phyloP scores from a whole-genome alignment of 2,797 vertebrate genomes.

The Microhierax caerulescens region DNA sequence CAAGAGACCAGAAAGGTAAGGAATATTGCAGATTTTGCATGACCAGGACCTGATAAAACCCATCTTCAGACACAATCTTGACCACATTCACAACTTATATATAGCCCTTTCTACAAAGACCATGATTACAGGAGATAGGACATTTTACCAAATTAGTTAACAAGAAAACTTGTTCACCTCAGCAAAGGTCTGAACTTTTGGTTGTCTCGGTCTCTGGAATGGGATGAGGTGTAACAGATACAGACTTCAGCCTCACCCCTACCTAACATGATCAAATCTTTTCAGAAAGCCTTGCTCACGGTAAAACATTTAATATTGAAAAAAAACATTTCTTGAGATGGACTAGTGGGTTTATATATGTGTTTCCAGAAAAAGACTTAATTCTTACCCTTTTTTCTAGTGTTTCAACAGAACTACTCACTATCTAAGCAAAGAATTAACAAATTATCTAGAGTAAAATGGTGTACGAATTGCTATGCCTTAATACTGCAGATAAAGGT shows the following conservation, averaged over 20 bases:
- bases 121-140: neutral
- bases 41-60: neutral
- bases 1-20: neutral
- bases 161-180: neutral
- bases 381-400: neutral
- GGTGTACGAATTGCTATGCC: neutral
- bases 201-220: neutral
- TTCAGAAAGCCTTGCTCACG: neutral
- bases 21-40: neutral
- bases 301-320: neutral
- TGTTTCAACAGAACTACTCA: neutral
- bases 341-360: neutral
- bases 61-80: neutral
- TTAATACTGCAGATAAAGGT: neutral
- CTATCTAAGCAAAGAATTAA: neutral
- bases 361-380: neutral
- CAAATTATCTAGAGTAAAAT: neutral
- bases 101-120: neutral
- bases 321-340: neutral
- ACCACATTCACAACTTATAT: neutral
- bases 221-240: neutral
- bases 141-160: neutral
- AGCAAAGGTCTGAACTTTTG: neutral
- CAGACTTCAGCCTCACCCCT: neutral
- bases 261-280: neutral